A percentile compares a stretch with the other conserved stretches of the same genome.
phyloP scores from a whole-genome alignment of 2,113 vertebrate species.

The Zeus faber region DNA sequence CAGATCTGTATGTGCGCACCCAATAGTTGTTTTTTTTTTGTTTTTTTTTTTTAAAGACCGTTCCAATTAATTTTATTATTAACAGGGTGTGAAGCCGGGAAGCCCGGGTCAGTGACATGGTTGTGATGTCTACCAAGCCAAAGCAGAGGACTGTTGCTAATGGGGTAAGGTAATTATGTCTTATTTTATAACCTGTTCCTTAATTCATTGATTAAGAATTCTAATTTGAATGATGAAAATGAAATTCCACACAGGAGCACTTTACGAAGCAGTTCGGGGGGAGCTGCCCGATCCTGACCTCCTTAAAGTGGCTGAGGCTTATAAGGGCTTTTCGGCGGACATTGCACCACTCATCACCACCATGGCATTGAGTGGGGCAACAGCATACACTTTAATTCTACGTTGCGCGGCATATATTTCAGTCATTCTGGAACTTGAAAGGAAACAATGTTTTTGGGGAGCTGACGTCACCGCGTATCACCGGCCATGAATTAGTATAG shows the following conservation, averaged over 20 bases:
- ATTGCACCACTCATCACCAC: constrained; percentile 6
- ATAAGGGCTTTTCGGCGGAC: not conserved
- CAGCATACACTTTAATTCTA: too few relatives aligned
- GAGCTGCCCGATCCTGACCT: not conserved
- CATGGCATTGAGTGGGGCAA: too few relatives aligned
- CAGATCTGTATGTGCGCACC: not conserved
- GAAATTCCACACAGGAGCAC: not conserved
- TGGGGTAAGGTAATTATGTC: constrained; percentile 4
- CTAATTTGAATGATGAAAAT: not conserved
- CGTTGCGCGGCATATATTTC: too few relatives aligned
- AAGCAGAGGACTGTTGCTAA: constrained; percentile 1
- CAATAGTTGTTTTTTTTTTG: not conserved
- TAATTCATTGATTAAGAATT: not conserved
- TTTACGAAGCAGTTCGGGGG: constrained; percentile 1
- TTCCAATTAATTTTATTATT: not conserved
- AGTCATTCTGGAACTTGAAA: too few relatives aligned
- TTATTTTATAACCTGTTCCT: not conserved
- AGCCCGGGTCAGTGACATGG: not conserved
- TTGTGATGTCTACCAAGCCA: not conserved
- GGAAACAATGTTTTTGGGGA: too few relatives aligned
- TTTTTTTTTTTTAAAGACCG: not conserved
- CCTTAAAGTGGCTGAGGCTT: not conserved
- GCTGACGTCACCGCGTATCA: too few relatives aligned
- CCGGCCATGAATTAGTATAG: too few relatives aligned
- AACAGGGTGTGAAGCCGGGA: constrained; percentile 13